Percentiles rank a stretch among this genome's conserved stretches.
These are phyloP conservation scores for Marmota monax DNA, from an alignment of 2,113 vertebrate species.

Conservation along the genomic window DNA sequence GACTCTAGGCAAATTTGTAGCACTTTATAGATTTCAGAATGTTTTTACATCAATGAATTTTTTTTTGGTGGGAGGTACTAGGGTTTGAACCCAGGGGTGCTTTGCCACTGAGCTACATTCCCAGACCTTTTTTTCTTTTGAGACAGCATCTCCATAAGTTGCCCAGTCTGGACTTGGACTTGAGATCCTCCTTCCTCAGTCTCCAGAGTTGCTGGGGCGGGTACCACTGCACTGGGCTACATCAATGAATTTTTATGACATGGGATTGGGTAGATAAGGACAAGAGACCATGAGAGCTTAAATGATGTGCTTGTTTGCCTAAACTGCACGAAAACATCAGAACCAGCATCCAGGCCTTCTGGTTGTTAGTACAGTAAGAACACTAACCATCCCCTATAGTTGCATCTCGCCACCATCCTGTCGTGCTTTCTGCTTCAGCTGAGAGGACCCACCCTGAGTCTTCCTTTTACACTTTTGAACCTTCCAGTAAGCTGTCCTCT, in stretches of 20 bases:
- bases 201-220: too few species aligned
- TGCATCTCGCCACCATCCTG: not conserved
- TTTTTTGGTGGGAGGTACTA: not conserved
- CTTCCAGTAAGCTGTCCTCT: not conserved
- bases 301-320: not conserved
- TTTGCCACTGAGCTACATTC: too few species aligned
- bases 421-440: not conserved
- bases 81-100: too few species aligned
- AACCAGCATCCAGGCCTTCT: not conserved
- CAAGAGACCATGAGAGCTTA: not conserved
- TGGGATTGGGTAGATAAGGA: not conserved
- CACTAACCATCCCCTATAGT: not conserved
- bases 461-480: not conserved
- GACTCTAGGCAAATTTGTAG: slow-evolving; percentile 5
- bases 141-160: too few species aligned
- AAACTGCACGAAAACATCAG: not conserved
- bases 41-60: not conserved
- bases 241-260: not conserved
- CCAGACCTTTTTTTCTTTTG: too few species aligned
- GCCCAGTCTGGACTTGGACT: too few species aligned
- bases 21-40: slow-evolving; percentile 16
- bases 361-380: not conserved
- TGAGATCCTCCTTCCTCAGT: too few species aligned
- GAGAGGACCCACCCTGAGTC: not conserved
- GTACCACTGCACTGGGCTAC: not conserved